phyloP scores from a whole-genome alignment of 2,113 vertebrate genomes.

The Mobula hypostoma region DNA sequence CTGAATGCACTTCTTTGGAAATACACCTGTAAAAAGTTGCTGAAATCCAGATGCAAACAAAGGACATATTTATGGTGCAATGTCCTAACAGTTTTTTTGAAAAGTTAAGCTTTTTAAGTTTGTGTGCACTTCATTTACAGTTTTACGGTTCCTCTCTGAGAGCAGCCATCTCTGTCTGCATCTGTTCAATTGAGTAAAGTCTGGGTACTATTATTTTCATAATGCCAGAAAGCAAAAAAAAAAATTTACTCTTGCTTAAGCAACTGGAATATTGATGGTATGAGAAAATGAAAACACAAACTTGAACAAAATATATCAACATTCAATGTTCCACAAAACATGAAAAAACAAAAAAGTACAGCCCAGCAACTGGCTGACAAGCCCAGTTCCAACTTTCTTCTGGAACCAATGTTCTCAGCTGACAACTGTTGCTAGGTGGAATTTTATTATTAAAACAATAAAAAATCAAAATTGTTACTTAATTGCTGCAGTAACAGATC shows the following conservation, averaged over 20 bases:
- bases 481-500: not conserved
- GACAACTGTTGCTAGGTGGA: not conserved
- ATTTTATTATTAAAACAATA: not conserved
- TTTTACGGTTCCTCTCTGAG: not conserved
- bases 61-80: not conserved
- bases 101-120: not conserved
- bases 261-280: not conserved
- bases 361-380: not conserved
- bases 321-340: not conserved
- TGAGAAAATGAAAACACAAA: not conserved
- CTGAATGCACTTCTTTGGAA: conserved; percentile 6
- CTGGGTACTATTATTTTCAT: not conserved
- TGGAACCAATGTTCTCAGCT: not conserved
- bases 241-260: not conserved
- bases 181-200: not conserved
- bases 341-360: not conserved
- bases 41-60: not conserved
- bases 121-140: not conserved
- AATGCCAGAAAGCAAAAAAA: not conserved
- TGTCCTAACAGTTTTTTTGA: not conserved
- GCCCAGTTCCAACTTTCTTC: not conserved
- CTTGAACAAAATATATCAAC: not conserved
- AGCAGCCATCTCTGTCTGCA: not conserved
- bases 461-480: not conserved
- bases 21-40: not conserved